These are phyloP conservation scores for Stictocephala bisonia DNA, from an alignment of 2,888 invertebrate genomes.

Conservation along the genomic window DNA sequence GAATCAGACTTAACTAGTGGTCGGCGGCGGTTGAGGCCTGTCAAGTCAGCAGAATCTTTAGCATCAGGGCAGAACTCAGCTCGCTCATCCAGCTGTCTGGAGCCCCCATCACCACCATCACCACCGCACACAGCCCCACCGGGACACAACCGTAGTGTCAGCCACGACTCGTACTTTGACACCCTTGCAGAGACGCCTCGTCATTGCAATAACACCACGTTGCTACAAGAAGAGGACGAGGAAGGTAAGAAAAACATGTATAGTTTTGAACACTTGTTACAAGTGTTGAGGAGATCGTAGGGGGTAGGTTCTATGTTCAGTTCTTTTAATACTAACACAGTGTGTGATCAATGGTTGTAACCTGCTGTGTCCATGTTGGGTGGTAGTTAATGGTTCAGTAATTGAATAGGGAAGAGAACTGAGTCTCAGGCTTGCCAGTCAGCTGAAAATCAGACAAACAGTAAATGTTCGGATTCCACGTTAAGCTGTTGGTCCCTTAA, in stretches of 20 bases:
- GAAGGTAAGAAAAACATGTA: slow-evolving; percentile 35
- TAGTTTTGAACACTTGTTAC: neutral
- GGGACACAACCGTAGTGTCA: slow-evolving; percentile 75
- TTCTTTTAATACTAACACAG: too few species aligned
- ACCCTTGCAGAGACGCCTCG: slow-evolving; percentile 71
- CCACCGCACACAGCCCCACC: slow-evolving; percentile 58
- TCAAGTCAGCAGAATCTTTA: slow-evolving; percentile 78
- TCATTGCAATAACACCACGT: neutral
- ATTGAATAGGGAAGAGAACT: too few species aligned
- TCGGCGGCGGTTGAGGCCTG: slow-evolving; percentile 70
- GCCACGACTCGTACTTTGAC: slow-evolving; percentile 95
- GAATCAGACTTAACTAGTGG: slow-evolving; percentile 65
- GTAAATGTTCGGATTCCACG: too few species aligned
- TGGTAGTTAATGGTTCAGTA: too few species aligned
- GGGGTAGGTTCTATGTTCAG: too few species aligned
- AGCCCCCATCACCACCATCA: slow-evolving; percentile 52
- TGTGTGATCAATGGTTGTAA: too few species aligned
- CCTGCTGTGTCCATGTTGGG: too few species aligned
- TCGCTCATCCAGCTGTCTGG: slow-evolving; percentile 50
- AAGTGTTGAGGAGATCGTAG: too few species aligned
- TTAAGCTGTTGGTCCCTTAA: too few species aligned
- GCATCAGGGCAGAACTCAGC: slow-evolving; percentile 63
- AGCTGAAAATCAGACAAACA: too few species aligned
- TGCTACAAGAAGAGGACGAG: slow-evolving; percentile 47
- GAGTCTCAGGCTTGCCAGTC: too few species aligned